Conservation (phyloP, 2,888 invertebrate species). For the Troides helena region DNA sequence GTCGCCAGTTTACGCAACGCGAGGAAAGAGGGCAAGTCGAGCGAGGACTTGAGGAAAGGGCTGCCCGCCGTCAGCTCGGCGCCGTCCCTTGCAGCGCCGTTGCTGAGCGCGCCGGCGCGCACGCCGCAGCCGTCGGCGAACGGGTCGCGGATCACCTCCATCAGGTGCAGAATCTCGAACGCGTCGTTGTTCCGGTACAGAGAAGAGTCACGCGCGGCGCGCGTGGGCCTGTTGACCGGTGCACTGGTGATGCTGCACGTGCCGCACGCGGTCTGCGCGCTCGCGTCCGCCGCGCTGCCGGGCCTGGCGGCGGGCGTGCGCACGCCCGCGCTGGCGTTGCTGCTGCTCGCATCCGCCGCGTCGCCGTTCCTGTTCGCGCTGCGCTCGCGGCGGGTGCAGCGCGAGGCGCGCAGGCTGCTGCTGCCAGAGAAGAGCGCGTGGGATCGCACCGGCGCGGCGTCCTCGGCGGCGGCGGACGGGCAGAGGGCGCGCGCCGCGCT, state of each 20-base stretch:
- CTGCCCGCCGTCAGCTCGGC: conserved; percentile 76
- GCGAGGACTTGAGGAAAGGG: conserved; percentile 62
- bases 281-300: conserved; percentile 73
- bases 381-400: conserved; percentile 83
- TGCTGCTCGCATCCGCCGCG: conserved; percentile 82
- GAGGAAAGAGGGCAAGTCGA: conserved; percentile 67
- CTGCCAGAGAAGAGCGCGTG: conserved; percentile 73
- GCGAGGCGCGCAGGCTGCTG: conserved; percentile 65
- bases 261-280: conserved; percentile 78
- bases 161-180: conserved; percentile 90
- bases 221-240: conserved; percentile 84
- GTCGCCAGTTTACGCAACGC: conserved; percentile 68
- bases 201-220: conserved; percentile 93
- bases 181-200: conserved; percentile 91
- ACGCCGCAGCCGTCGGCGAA: conserved; percentile 68
- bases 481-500: conserved; percentile 70
- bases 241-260: conserved; percentile 88
- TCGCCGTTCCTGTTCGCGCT: conserved; percentile 90
- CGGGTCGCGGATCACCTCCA: conserved; percentile 84
- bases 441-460: conserved; percentile 77
- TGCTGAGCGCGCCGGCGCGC: conserved; percentile 55
- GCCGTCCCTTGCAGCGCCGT: conserved; percentile 71
- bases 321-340: conserved; percentile 75
- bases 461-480: conserved; percentile 78
- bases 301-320: conserved; percentile 70